Base-by-base conservation (phyloP, 2,797 vertebrate genomes). In the Garrulus glandarius region DNA sequence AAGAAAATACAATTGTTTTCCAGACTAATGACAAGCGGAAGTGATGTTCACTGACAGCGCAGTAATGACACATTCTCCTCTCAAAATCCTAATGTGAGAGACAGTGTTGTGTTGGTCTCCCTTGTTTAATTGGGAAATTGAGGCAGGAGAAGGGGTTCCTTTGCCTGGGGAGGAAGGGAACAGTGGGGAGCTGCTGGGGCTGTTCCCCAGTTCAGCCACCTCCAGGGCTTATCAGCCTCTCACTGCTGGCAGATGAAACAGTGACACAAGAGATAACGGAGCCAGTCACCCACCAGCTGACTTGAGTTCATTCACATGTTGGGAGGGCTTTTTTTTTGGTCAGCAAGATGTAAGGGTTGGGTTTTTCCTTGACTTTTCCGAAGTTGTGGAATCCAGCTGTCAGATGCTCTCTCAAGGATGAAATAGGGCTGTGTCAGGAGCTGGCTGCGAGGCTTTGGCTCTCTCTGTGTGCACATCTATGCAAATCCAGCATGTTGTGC, bases 161-260 rank as follows among this genome's bases (percentile, higher is more conserved):
- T 36, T 67, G 12, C 29, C 50, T 8, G 1, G 36, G 20, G 13
- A 72, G 30, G n/a, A 16, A 24, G 30, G 27, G 22, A 46, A 6
- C 0, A 9, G 7, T 26, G 0, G 0, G 9, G 30, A 24, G 4
- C 2, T 49, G 29, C 9, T 5, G 7, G 41, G 50, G 22, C 50
- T 79, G 56, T 17, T 64, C 53, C 19, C 32, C 26, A 71, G 36
- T 8, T 65, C 90, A 74, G 36, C 47, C 72, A 56, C 77, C 60
- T 24, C 61, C 2, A 0, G 43, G 52, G 59, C 5, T 92, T 93
- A 92, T 88, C 96, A 93, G 26, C 83, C 16, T 26, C 63, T 57
- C 5, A 0, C 93, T 91, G 94, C 4, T 41, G 83, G 80, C 1
- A 3, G 94, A 89, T 13, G 36, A n/a, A 82, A 37, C 2, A 1